phyloP scores from a whole-genome alignment of 1,140 invertebrate species.

The Eufriesea mexicana region DNA sequence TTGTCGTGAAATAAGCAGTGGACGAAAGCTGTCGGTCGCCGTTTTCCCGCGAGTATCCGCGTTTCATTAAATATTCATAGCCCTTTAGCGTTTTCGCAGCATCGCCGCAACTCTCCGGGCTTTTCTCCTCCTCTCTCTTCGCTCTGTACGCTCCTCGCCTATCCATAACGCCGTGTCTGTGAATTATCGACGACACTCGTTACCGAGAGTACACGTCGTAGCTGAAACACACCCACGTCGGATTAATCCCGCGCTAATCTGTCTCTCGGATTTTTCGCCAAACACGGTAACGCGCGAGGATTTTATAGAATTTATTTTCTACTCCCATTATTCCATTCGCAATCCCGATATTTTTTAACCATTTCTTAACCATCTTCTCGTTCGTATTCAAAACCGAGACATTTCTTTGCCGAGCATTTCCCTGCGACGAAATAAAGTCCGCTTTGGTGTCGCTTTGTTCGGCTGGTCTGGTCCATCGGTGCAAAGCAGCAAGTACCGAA shows the following conservation, averaged over 20 bases:
- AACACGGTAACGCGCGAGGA: no score
- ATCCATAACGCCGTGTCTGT: neutral
- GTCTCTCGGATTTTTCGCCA: neutral
- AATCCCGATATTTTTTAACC: no score
- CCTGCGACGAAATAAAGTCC: no score
- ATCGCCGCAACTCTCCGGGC: neutral
- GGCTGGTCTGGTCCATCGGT: no score
- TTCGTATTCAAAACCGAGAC: no score
- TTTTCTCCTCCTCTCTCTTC: neutral
- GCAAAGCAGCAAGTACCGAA: neutral
- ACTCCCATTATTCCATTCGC: no score
- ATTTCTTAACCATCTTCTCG: no score
- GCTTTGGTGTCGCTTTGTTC: no score
- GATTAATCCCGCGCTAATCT: neutral
- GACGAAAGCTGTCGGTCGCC: neutral
- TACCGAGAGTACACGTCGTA: neutral
- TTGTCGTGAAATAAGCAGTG: conserved; percentile 52
- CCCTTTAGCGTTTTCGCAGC: conserved; percentile 52
- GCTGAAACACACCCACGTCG: neutral
- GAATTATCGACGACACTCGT: conserved; percentile 17
- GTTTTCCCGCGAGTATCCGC: conserved; percentile 32
- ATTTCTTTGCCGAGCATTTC: no score
- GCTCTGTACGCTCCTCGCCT: neutral
- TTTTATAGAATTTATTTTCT: no score
- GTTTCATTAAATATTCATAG: conserved; percentile 64